Conservation (phyloP, 2,797 vertebrate species). For the Chromobotia macracanthus region DNA sequence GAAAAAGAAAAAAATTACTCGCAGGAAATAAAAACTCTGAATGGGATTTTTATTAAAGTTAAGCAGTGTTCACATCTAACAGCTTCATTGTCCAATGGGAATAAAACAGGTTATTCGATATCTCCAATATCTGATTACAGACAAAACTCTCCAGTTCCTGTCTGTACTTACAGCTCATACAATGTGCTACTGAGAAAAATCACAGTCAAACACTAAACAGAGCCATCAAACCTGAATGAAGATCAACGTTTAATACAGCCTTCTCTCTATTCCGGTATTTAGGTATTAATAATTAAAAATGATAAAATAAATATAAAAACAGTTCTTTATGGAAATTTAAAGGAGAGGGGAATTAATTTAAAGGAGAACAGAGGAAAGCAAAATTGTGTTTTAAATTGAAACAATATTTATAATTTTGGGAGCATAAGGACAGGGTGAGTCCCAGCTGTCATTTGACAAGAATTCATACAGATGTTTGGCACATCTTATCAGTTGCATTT, state of each 20-base stretch:
- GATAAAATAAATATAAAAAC: too few species aligned
- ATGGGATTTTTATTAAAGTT: neutral
- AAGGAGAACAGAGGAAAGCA: too few species aligned
- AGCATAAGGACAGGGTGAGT: too few species aligned
- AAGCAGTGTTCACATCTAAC: neutral
- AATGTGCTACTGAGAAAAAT: neutral
- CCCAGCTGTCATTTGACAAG: neutral
- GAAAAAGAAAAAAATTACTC: neutral
- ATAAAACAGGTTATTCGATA: neutral
- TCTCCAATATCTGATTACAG: neutral
- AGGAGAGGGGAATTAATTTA: too few species aligned
- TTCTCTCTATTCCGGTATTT: too few species aligned
- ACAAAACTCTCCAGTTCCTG: neutral
- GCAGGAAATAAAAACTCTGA: neutral
- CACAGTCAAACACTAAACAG: neutral
- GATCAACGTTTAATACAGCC: too few species aligned
- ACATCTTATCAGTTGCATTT: neutral
- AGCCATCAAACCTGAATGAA: too few species aligned
- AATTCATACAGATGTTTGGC: neutral
- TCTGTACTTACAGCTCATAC: neutral
- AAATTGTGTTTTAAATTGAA: too few species aligned
- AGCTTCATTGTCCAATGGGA: conserved; percentile 7
- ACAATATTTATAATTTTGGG: too few species aligned
- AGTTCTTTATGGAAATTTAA: too few species aligned
- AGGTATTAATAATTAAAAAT: too few species aligned